Base-by-base conservation (phyloP, 2,113 vertebrate species). In the Scophthalmus maximus region DNA sequence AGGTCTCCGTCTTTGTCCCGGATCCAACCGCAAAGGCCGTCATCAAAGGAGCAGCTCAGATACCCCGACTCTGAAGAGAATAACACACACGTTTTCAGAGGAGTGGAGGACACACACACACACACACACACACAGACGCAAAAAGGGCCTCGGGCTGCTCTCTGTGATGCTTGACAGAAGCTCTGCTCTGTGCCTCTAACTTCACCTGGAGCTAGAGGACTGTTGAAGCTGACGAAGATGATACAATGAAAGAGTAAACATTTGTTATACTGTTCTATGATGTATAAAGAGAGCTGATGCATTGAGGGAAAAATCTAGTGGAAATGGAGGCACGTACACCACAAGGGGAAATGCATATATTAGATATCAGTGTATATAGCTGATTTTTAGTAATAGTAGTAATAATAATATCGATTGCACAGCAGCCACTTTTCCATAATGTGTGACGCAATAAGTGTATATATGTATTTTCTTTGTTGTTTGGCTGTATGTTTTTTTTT, bases 11-110 rank as follows among this genome's bases (percentile, higher is more conserved):
- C 94, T 88, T 90, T 95, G 77, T 95, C 94, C 65, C 94, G 92
- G 81, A 97, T 95, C 97, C 97, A 98, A 3, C 95, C 95, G 10
- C 97, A 99, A 6, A 99, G 93, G 6, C 97, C 97, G 1, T 95
- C 87, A 53, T 98, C 96, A 89, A 99, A 98, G 55, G 93, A 93
- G 69, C 97, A 99, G 90, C 95, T 97, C 85, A 98, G 95, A 30
- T 95, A 79, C 26, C 96, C 93, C 5, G 92, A 67, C 47, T 94
- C 97, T 98, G 74, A 50, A 50, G 2, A 73, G 59, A 80, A 36
- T 56, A 40, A n/a, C 73, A 60, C 47, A 59, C 60, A 70, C 17
- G 10, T 42, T 71, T 76, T 72, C 44, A 82, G 52, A 55, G 29
- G 65, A 17, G 46, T 9, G 26, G 27, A 78, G 52, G 29, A 56